A percentile compares a stretch with the other conserved stretches of the same genome.
These are phyloP conservation scores for Aplodontia rufa DNA, from an alignment of 2,113 vertebrate genomes.

Conservation along the genomic window DNA sequence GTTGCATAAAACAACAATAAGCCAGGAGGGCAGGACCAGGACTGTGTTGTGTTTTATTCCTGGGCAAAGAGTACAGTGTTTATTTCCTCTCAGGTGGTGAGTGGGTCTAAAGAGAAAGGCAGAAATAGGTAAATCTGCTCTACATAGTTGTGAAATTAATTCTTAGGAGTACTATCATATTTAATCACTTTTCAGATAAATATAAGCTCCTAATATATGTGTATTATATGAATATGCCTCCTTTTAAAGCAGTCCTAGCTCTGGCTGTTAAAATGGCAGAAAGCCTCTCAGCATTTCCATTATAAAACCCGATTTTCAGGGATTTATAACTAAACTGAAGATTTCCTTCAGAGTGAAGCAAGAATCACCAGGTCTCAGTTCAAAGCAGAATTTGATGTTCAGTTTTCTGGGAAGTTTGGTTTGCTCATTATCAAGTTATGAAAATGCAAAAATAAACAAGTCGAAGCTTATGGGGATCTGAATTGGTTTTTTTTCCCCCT, in stretches of 20 bases:
- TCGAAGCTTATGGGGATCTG: constrained; percentile 52
- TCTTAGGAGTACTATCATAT: not conserved
- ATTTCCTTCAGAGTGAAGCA: constrained; percentile 58
- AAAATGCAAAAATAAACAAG: constrained; percentile 70
- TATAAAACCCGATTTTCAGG: constrained; percentile 69
- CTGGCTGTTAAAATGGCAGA: constrained; percentile 36
- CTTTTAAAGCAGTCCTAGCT: constrained; percentile 16
- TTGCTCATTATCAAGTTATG: constrained; percentile 64
- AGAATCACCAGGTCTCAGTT: constrained; percentile 50
- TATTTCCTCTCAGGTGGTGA: not conserved
- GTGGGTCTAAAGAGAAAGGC: not conserved
- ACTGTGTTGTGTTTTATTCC: not conserved
- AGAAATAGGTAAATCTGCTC: not conserved
- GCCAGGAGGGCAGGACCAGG: not conserved
- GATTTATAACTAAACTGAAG: constrained; percentile 77
- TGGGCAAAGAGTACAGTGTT: not conserved
- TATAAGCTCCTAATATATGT: not conserved
- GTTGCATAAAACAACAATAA: not conserved
- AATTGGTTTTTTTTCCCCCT: not conserved
- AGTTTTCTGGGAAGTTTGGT: constrained; percentile 68
- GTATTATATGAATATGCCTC: not conserved
- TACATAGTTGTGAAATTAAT: not conserved
- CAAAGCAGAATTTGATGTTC: constrained; percentile 56
- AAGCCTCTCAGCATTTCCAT: constrained; percentile 58
- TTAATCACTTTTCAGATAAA: not conserved